Conservation (phyloP, 2,797 vertebrate genomes). For the Hydrocynus forskahlii region DNA sequence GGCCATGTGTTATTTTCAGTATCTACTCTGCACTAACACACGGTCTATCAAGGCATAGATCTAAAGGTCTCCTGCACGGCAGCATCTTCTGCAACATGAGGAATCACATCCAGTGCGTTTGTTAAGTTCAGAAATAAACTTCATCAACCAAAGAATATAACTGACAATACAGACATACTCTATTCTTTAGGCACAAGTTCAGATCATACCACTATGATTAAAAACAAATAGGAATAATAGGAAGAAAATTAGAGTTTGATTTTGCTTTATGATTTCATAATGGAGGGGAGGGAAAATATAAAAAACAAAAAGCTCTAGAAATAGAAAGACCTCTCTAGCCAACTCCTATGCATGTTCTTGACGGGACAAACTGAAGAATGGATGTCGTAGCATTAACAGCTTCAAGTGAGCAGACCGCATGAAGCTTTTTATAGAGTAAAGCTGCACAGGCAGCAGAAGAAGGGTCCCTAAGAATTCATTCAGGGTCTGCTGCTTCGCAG, state of each 20-base stretch:
- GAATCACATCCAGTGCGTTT: neutral
- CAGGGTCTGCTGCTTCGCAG: conserved; percentile 1
- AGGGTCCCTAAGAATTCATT: conserved; percentile 38
- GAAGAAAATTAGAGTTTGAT: neutral
- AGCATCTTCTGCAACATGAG: neutral
- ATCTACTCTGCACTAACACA: neutral
- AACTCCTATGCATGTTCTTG: neutral
- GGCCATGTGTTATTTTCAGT: conserved; percentile 21
- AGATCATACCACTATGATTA: no score
- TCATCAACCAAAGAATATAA: neutral
- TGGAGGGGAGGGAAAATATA: neutral
- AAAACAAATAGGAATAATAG: no score
- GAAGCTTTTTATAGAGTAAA: conserved; percentile 41
- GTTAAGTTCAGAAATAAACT: neutral
- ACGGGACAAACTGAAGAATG: neutral
- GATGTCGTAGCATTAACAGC: conserved; percentile 2
- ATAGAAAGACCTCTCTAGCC: neutral
- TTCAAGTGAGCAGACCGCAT: conserved; percentile 21
- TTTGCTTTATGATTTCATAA: neutral
- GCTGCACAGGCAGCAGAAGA: conserved; percentile 33
- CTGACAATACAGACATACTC: neutral
- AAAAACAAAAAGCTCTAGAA: no score
- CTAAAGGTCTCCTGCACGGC: neutral
- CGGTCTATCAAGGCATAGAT: neutral
- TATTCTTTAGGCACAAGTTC: no score